Percentiles rank a stretch among this genome's conserved stretches.
Evolutionary conservation across 1,140 invertebrate genomes (phyloP).

Genomic region (Drosophila albomicans): DNA sequence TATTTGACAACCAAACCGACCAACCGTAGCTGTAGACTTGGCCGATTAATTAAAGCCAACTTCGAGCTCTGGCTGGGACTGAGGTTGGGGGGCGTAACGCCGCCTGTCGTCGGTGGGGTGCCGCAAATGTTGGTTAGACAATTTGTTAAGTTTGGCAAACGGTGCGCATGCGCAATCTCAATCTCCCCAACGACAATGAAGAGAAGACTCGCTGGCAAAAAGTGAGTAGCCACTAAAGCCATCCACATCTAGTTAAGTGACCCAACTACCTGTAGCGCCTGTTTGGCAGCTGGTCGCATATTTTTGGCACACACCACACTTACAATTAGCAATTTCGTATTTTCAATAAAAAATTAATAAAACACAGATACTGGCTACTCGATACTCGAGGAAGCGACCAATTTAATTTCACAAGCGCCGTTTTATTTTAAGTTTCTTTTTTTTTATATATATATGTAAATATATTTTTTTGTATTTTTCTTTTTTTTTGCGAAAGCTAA

Average conservation of each 20-base stretch:
- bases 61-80: neutral
- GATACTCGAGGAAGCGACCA: conserved; percentile 63
- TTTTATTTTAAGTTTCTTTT: conserved; percentile 15
- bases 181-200: conserved; percentile 43
- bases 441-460: neutral
- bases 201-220: conserved; percentile 16
- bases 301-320: conserved; percentile 46
- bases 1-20: conserved; percentile 67
- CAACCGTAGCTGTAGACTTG: conserved; percentile 23
- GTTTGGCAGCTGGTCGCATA: conserved; percentile 64
- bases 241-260: conserved; percentile 1
- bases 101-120: conserved; percentile 47
- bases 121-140: conserved; percentile 29
- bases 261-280: conserved; percentile 34
- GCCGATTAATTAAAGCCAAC: conserved; percentile 70
- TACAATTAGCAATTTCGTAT: conserved; percentile 64
- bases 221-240: neutral
- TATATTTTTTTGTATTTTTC: too few relatives aligned
- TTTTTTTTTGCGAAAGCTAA: conserved; percentile 44
- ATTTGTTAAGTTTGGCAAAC: conserved; percentile 66
- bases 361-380: conserved; percentile 30
- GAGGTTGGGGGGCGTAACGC: conserved; percentile 52
- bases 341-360: conserved; percentile 61
- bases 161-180: conserved; percentile 39
- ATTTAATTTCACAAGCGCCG: conserved; percentile 32